Percentiles rank a stretch among this genome's conserved stretches.
phyloP scores from a whole-genome alignment of 2,797 vertebrate species.

The Philypnodon macrostomus region DNA sequence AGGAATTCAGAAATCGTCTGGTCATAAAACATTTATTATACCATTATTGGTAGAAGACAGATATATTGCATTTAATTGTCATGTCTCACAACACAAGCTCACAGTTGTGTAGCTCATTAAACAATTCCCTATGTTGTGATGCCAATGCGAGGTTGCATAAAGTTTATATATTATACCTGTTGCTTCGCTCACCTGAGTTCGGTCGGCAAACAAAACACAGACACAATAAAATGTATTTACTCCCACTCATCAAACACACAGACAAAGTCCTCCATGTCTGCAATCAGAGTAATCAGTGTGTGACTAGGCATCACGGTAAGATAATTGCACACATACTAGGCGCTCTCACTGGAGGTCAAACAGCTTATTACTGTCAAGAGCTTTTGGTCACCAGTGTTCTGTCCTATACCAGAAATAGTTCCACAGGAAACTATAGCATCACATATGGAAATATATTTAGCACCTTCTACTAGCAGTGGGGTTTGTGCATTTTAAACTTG shows the following conservation, averaged over 20 bases:
- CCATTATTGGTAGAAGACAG: too few species aligned
- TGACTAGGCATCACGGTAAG: conserved; percentile 61
- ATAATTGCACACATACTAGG: conserved; percentile 61
- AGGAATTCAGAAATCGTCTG: too few species aligned
- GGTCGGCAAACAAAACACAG: conserved; percentile 31
- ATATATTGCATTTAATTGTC: too few species aligned
- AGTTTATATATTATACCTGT: not conserved
- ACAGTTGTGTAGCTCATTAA: too few species aligned
- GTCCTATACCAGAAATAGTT: conserved; percentile 4
- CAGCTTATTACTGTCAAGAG: conserved; percentile 56
- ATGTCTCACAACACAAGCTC: too few species aligned
- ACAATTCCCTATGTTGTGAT: too few species aligned
- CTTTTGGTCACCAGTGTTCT: conserved; percentile 22
- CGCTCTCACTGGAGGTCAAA: conserved; percentile 64
- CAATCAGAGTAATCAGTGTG: conserved; percentile 65
- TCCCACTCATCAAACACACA: conserved; percentile 47
- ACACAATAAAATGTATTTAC: conserved; percentile 54
- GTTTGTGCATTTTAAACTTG: not conserved
- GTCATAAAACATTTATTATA: too few species aligned
- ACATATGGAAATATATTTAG: not conserved
- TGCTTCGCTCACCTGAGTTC: not conserved
- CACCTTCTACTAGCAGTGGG: not conserved
- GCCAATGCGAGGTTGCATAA: too few species aligned
- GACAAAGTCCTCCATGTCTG: conserved; percentile 58
- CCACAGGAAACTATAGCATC: conserved; percentile 13